Evolutionary conservation across 2,888 invertebrate species (phyloP).

Genomic region (Teleogryllus oceanicus): DNA sequence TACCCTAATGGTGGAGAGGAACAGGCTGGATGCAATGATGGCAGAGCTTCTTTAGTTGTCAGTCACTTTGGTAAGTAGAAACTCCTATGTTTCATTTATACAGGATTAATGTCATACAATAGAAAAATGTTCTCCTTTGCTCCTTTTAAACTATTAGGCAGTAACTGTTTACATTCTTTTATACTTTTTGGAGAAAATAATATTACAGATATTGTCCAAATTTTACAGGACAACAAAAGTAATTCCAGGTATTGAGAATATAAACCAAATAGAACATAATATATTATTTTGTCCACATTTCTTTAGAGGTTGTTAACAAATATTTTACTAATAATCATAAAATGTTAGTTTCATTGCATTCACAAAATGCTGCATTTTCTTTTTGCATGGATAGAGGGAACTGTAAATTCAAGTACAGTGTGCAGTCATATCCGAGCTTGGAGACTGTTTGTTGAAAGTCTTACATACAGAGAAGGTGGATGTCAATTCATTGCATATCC

Average conservation of each 20-base stretch:
- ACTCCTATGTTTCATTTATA: neutral
- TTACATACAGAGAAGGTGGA: conserved; percentile 43
- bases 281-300: too few species aligned
- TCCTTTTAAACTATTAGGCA: neutral
- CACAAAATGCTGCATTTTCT: neutral
- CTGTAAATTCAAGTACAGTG: conserved; percentile 51
- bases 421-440: conserved; percentile 59
- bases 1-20: conserved; percentile 60
- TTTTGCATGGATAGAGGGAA: conserved; percentile 46
- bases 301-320: too few species aligned
- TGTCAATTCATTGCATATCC: conserved; percentile 56
- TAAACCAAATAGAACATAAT: too few species aligned
- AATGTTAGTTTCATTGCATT: conserved; percentile 29
- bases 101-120: neutral
- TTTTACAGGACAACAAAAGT: too few species aligned
- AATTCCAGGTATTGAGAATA: too few species aligned
- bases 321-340: neutral
- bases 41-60: conserved; percentile 55
- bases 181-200: too few species aligned
- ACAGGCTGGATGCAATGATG: conserved; percentile 58
- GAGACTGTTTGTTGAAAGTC: conserved; percentile 53
- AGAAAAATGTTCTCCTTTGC: too few species aligned
- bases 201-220: too few species aligned
- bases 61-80: conserved; percentile 41
- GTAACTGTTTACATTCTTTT: neutral